These are phyloP conservation scores for Aleadryas rufinucha DNA, from an alignment of 2,113 vertebrate species.

Conservation along the genomic window DNA sequence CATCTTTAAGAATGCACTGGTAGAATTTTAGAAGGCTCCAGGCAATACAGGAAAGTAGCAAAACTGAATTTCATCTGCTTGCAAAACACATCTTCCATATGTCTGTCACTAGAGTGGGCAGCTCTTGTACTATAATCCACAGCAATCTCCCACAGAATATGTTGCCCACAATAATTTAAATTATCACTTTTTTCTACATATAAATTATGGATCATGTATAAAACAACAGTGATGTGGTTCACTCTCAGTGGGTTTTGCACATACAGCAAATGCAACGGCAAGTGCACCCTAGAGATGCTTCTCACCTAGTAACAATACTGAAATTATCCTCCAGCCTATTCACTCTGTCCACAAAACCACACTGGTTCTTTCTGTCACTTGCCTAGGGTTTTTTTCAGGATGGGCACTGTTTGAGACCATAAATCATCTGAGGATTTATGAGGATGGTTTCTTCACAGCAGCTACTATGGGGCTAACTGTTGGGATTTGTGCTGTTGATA, in stretches of 20 bases:
- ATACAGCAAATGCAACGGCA: neutral
- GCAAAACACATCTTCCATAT: neutral
- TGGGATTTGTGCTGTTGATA: neutral
- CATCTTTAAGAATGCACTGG: neutral
- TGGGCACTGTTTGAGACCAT: neutral
- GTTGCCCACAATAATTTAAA: neutral
- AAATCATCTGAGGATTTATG: neutral
- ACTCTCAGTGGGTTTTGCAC: neutral
- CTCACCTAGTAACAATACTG: neutral
- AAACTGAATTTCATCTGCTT: neutral
- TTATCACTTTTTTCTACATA: neutral
- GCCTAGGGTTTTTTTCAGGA: neutral
- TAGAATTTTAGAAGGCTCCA: neutral
- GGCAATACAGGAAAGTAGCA: neutral
- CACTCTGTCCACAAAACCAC: neutral
- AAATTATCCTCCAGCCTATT: neutral
- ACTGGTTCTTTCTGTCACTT: neutral
- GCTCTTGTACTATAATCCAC: neutral
- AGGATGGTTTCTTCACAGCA: neutral
- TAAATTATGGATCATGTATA: neutral
- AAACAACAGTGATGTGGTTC: neutral
- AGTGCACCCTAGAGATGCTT: neutral
- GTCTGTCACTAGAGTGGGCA: neutral
- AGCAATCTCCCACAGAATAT: neutral
- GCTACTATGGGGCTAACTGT: neutral